Evolutionary conservation across 1,140 invertebrate genomes (phyloP), one percentile per base, ranked within the genome.

Genomic region (silkworm (Bombyx mori)): DNA sequence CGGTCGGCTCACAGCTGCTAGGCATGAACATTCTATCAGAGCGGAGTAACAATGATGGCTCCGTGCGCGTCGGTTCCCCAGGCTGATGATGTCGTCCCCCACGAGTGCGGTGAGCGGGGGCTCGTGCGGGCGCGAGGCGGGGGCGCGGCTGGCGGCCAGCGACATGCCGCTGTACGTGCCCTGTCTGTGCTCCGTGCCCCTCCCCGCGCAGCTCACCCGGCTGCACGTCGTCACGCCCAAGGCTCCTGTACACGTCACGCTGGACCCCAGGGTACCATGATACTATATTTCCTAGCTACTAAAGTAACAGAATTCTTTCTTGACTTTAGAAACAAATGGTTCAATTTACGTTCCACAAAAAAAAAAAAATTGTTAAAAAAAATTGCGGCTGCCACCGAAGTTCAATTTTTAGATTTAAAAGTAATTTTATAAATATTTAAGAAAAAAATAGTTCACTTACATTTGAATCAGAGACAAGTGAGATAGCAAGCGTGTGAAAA

Each of bases 141-240:
- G 98, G 12, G 78, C 77, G 46, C 65, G 69, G 47, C 71, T 86
- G 42, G 76, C 79, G 1, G 67, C 60, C 42, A 92, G 90, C 52
- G 95, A 97, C 82, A 97, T 99, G 96, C 97, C 97, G 0, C 82
- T 98, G 3, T 97, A 96, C 78, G 94, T 93, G 65, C 91, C 94
- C 1, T 99, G 97, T 83, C 92, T 95, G 35, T 99, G 97, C 90
- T 73, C 73, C 89, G 91, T 77, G 90, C 90, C 46, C 58, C 90
- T 18, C 48, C n/a, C 94, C 56, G 97, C 96, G 3, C 97, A 99
- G 75, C 86, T 99, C 47, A 97, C 97, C 94, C 90, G 97, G 52
- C 89, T 99, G 59, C 98, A 98, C 78, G 92, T 99, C 7, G 96
- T 98, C 12, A 97, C 96, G 8, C 92, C 93, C 18, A 97, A 98